Base-by-base conservation (phyloP, 2,797 vertebrate genomes). In the Eulemur rubriventer region DNA sequence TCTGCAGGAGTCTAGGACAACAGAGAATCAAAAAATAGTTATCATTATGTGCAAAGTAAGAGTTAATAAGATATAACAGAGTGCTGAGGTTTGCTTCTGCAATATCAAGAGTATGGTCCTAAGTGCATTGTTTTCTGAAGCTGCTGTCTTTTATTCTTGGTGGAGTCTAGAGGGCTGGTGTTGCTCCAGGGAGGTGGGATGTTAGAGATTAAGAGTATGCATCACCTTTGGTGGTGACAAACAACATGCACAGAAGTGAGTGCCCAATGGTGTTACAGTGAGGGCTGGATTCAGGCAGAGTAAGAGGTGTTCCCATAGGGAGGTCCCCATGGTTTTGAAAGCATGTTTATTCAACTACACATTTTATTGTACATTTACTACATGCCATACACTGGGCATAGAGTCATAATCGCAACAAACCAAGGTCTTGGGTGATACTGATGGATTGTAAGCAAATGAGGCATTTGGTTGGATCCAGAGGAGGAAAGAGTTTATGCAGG, bases 111-210 rank as follows among this genome's bases (percentile, higher is more conserved):
- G 24, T 17, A 0, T 8, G 30, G 2, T 14, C 18, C 1, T 4
- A 35, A 0, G 11, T 0, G 18, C 5, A 0, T 0, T 3, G 12
- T 28, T 76, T 67, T 57, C 55, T 41, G 43, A 35, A 38, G 61
- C 4, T 26, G 10, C 41, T 70, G 73, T 4, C 35, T 43, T 78
- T 76, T 59, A 6, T 13, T 46, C 61, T 52, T 14, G 24, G 38
- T 30, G 73, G 46, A 4, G 7, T 61, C 69, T 38, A 30, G 43
- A 26, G 48, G 38, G 10, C 38, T 24, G 24, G 9, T 2, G 16
- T 13, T n/a, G 86, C 41, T 48, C 33, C 70, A 57, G 75, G n/a
- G 26, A 88, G 38, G 24, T 16, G 18, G 20, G 14, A 38, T 28
- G 30, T 11, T 26, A 22, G 76, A 86, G 43, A 10, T 28, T 6